Evolutionary conservation across 2,888 invertebrate species (phyloP).

Genomic region (Cryptocheilus praepositus): DNA sequence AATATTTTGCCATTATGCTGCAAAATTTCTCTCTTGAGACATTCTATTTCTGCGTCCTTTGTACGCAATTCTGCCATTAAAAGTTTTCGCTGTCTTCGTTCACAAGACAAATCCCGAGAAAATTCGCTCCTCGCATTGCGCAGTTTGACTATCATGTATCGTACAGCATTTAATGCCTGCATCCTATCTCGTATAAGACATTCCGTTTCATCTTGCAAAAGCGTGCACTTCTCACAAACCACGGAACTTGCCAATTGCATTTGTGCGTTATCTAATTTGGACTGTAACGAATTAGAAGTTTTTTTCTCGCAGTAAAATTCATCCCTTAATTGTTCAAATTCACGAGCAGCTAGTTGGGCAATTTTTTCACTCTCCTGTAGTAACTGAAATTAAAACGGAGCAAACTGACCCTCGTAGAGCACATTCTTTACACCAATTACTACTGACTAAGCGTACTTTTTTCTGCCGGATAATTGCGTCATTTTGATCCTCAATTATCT

Average conservation of each 20-base stretch:
- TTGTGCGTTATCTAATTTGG: constrained; percentile 40
- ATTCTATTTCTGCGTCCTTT: constrained; percentile 50
- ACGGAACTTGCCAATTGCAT: constrained; percentile 27
- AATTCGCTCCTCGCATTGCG: constrained; percentile 53
- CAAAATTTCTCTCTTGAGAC: constrained; percentile 48
- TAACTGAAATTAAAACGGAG: constrained; percentile 41
- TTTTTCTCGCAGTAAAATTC: constrained; percentile 53
- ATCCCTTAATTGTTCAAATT: constrained; percentile 56
- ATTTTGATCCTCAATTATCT: constrained; percentile 60
- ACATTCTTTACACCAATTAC: neutral
- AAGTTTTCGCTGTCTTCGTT: constrained; percentile 42
- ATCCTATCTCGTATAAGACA: constrained; percentile 49
- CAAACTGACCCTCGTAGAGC: neutral
- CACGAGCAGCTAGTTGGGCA: constrained; percentile 56
- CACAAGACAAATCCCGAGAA: constrained; percentile 38
- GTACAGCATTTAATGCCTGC: constrained; percentile 47
- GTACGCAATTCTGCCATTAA: constrained; percentile 37
- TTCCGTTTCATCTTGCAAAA: constrained; percentile 41
- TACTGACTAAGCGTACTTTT: constrained; percentile 24
- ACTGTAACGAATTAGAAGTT: constrained; percentile 45
- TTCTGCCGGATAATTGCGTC: constrained; percentile 51
- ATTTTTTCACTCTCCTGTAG: constrained; percentile 58
- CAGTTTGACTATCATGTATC: constrained; percentile 39
- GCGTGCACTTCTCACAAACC: constrained; percentile 47
- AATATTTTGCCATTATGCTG: constrained; percentile 24